phyloP scores from a whole-genome alignment of 1,140 invertebrate genomes.

The Halictus rubicundus region DNA sequence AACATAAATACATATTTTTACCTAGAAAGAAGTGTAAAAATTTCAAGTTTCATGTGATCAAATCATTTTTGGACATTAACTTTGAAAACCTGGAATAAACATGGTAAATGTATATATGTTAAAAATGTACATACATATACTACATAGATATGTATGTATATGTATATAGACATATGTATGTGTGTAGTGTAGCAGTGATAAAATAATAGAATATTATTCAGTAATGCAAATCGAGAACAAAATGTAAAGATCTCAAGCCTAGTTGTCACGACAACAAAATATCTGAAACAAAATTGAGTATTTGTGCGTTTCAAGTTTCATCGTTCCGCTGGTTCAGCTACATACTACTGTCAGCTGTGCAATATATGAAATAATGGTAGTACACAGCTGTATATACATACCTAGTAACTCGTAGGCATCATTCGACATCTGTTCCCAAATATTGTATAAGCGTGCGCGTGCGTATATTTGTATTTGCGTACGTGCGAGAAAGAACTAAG shows the following conservation, averaged over 20 bases:
- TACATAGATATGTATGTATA: no score
- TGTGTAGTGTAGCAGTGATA: no score
- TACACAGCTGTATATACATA: constrained; percentile 10
- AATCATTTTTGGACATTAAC: no score
- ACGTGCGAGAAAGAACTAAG: constrained; percentile 29
- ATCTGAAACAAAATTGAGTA: constrained; percentile 38
- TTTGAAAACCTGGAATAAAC: no score
- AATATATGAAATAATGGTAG: constrained; percentile 67
- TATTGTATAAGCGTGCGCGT: constrained; percentile 42
- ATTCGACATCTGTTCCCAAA: constrained; percentile 49
- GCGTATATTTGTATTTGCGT: constrained; percentile 46
- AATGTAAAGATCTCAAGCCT: neutral
- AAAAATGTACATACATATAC: no score
- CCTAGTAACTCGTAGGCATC: constrained; percentile 56
- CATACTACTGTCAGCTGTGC: constrained; percentile 70
- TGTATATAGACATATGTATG: no score
- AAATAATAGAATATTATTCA: neutral
- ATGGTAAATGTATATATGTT: no score
- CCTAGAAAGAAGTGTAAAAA: no score
- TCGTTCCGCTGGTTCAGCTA: constrained; percentile 43
- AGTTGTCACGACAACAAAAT: constrained; percentile 57
- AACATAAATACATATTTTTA: no score
- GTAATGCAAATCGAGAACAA: neutral
- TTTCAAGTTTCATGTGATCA: no score
- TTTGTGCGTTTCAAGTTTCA: constrained; percentile 41